Conservation (phyloP, 2,797 vertebrate species). For the Squalus acanthias region DNA sequence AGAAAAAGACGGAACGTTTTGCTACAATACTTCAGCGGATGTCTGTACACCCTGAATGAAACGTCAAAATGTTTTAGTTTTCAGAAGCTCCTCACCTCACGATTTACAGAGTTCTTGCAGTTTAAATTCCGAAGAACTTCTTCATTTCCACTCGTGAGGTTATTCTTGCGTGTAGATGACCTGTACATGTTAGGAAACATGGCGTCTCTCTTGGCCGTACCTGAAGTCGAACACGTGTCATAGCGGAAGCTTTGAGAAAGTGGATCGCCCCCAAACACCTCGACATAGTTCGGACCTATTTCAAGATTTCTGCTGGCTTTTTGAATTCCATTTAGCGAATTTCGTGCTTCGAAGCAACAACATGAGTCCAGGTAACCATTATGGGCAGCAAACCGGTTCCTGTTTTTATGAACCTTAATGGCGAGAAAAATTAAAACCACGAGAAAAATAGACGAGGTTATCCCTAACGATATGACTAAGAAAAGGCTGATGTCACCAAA, state of each 20-base stretch:
- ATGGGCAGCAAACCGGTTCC: background rate
- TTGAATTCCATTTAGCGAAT: background rate
- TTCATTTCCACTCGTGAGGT: background rate
- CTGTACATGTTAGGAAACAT: background rate
- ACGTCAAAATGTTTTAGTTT: background rate
- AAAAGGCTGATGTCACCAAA: background rate
- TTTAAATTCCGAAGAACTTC: background rate
- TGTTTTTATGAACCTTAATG: background rate
- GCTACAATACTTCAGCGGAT: background rate
- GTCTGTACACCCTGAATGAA: background rate
- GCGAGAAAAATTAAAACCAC: background rate
- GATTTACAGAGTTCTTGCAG: background rate
- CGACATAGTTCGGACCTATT: background rate
- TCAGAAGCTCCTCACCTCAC: background rate
- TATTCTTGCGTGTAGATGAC: background rate
- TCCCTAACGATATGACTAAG: background rate
- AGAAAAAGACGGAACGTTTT: no score
- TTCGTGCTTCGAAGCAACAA: background rate
- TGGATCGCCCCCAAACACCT: background rate
- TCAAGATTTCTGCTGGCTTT: background rate
- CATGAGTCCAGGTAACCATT: background rate
- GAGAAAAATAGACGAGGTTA: background rate
- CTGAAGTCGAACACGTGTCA: background rate
- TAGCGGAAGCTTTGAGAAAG: slow-evolving; percentile 5
- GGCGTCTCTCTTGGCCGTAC: background rate